Conservation (phyloP, 2,113 vertebrate species). For the Nibea albiflora region DNA sequence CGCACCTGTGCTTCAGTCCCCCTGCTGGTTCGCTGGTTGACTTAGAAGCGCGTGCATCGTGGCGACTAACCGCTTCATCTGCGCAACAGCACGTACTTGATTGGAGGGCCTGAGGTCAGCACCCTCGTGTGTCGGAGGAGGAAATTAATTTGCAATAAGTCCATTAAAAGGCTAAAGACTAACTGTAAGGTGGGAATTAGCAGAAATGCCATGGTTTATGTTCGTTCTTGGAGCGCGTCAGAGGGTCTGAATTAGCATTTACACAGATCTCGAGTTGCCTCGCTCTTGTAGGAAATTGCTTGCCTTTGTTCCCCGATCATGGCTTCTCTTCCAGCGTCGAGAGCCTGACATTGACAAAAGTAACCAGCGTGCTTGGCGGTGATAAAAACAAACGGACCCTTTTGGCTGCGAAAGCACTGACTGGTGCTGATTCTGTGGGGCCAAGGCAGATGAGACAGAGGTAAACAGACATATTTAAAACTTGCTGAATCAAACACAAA, state of each 20-base stretch:
- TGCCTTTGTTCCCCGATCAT: background rate
- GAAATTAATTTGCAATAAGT: conserved; percentile 49
- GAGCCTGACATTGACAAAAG: conserved; percentile 30
- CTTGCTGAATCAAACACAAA: conserved; percentile 12
- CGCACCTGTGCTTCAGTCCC: conserved; percentile 14
- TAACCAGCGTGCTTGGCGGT: conserved; percentile 15
- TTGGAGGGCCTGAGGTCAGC: conserved; percentile 34
- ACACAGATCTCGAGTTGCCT: background rate
- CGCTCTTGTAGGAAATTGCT: conserved; percentile 11
- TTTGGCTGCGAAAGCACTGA: conserved; percentile 46
- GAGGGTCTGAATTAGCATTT: conserved; percentile 25
- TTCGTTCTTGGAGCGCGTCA: conserved; percentile 10
- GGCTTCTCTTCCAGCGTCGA: background rate
- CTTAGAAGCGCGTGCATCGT: background rate
- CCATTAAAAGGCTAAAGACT: conserved; percentile 59
- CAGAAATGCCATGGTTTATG: conserved; percentile 48
- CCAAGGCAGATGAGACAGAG: conserved; percentile 14
- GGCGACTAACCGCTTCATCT: conserved; percentile 10
- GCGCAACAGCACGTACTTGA: conserved; percentile 23
- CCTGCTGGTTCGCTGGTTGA: conserved; percentile 23
- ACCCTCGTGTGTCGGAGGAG: conserved; percentile 10
- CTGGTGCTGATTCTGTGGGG: conserved; percentile 32
- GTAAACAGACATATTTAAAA: conserved; percentile 35
- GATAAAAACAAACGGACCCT: conserved; percentile 52
- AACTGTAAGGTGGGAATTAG: conserved; percentile 45